Evolutionary conservation across 2,113 vertebrate genomes (phyloP).

Genomic region (Colinus virginianus): DNA sequence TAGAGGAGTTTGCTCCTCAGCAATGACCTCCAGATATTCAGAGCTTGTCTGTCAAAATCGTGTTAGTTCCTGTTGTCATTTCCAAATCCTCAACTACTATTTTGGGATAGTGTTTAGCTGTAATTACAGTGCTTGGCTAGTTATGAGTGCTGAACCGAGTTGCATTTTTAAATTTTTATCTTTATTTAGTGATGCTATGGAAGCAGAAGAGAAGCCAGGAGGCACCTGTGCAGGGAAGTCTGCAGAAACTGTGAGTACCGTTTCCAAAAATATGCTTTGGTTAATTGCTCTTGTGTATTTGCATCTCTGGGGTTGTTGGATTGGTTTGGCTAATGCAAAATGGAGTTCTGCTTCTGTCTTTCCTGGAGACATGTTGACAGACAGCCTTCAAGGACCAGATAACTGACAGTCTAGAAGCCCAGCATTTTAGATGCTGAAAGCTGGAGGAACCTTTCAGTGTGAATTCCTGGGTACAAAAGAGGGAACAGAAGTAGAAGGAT

Average conservation of each 20-base stretch:
- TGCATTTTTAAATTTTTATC: neutral
- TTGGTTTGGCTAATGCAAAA: neutral
- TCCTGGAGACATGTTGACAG: neutral
- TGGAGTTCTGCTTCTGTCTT: neutral
- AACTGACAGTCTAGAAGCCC: neutral
- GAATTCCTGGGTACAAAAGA: neutral
- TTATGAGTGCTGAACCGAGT: neutral
- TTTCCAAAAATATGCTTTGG: neutral
- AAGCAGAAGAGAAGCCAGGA: slow-evolving; percentile 92
- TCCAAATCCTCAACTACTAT: neutral
- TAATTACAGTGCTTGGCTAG: neutral
- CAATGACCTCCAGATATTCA: neutral
- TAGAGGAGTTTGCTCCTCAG: neutral
- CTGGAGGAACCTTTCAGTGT: neutral
- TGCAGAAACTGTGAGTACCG: slow-evolving; percentile 82
- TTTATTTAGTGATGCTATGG: slow-evolving; percentile 93
- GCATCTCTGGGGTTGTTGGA: neutral
- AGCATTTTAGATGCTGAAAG: neutral
- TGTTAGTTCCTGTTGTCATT: neutral
- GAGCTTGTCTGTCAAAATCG: neutral
- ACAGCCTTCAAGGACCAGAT: neutral
- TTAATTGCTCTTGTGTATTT: neutral
- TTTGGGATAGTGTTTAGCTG: neutral
- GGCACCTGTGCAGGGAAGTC: slow-evolving; percentile 85
- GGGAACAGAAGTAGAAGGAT: neutral